phyloP scores from a whole-genome alignment of 2,888 invertebrate species.

The Blastobasis adustella region DNA sequence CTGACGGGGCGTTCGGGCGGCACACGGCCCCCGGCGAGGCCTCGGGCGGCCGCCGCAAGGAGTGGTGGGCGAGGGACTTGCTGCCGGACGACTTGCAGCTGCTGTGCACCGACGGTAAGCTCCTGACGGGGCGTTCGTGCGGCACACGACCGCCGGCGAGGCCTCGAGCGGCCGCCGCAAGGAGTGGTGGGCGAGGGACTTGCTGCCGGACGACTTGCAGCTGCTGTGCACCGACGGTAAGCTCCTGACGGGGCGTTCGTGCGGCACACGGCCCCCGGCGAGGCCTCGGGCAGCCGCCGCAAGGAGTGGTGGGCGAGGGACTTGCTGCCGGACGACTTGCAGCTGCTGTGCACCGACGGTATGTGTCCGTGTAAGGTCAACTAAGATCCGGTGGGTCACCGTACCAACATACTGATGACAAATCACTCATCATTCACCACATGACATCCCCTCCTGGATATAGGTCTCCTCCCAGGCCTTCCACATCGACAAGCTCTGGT shows the following conservation, averaged over 20 bases:
- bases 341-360: constrained; percentile 94
- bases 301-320: constrained; percentile 96
- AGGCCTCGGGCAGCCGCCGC: constrained; percentile 93
- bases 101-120: constrained; percentile 89
- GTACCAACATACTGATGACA: no score
- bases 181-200: no score
- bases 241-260: constrained; percentile 88
- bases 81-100: constrained; percentile 94
- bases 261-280: constrained; percentile 93
- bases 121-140: neutral
- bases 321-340: constrained; percentile 92
- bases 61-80: constrained; percentile 95
- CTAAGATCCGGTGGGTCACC: no score
- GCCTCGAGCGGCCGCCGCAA: neutral
- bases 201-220: constrained; percentile 72
- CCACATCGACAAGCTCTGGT: no score
- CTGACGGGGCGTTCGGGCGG: constrained; percentile 92
- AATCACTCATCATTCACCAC: no score
- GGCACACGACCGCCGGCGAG: neutral
- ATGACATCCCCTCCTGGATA: no score
- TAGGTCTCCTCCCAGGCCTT: no score
- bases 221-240: neutral
- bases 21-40: constrained; percentile 95
- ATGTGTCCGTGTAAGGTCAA: no score
- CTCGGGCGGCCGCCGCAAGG: constrained; percentile 90